Base-by-base conservation (phyloP, 2,797 vertebrate species). In the Poeciliopsis paucimaculata region DNA sequence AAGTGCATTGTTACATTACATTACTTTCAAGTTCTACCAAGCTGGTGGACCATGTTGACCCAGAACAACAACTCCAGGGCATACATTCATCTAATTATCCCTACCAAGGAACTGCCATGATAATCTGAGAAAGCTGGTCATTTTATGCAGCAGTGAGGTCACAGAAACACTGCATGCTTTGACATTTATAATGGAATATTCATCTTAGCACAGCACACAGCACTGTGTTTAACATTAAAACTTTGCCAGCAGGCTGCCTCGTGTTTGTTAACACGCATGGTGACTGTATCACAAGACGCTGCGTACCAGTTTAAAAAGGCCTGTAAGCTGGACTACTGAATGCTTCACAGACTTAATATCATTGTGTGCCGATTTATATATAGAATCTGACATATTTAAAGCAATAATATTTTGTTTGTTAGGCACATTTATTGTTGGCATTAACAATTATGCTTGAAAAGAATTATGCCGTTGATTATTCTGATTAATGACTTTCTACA, bases 151-250 rank as follows among this genome's bases (percentile, higher is more conserved):
- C 47, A 79, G 76, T 5, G 80, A 83, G 92, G 89, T 94, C 88
- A 88, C 49, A 79, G 86, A 76, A 80, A 82, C 86, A 10, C 89
- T 68, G 85, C 86, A 85, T 89, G 89, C 84, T 76, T 23, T 83
- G 88, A 91, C 91, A 90, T 88, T 84, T 85, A 80, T 85, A 77
- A 91, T 91, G 80, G 91, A 92, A 94, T 91, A 93, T 94, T 94
- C 86, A 89, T 92, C 86, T 71, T 62, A 74, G 77, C 79, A 79
- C 82, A 77, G 82, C 77, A 81, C 86, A 82, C 84, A 77, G 84
- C 34, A 74, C 81, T 89, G 88, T 94, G 88, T 87, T 91, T 92
- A 91, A 91, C 89, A 91, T 90, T 84, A 86, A 91, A 92, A 90
- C 77, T 87, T 90, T 46, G 84, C 88, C 92, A 91, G 89, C 82